Base-by-base conservation (phyloP, 2,797 vertebrate genomes). In the Malurus splendens region DNA sequence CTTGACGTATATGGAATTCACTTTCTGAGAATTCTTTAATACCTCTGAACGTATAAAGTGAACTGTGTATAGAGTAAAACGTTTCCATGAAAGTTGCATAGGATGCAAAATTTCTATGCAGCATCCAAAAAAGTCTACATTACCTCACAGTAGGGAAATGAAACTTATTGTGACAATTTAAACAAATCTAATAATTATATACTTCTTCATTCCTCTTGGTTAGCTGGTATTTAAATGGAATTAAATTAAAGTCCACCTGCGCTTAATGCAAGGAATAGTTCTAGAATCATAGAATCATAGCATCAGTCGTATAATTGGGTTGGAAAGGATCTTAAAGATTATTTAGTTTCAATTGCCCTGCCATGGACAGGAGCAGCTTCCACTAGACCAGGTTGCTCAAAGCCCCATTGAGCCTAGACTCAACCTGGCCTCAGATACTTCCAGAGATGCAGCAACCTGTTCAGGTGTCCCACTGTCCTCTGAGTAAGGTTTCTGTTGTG, bases 171-270 rank as follows among this genome's bases (percentile, higher is more conserved):
- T 77, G 82, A 56, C 30, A 86, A 82, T 87, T 86, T 86, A 70
- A 59, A 70, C 15, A 25, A 88, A 94, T 75, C 52, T 95, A 90
- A 92, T 89, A 76, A 92, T 93, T 84, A 62, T 57, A 67, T 83
- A 66, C 44, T 79, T 42, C 71, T 92, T 95, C 74, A 87, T 95
- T 96, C 59, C 47, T 91, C 84, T 82, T 84, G 60, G 44, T 94
- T 94, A 90, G 62, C 87, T 89, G 82, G n/a, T 80, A 92, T 91
- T 96, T 92, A 95, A 90, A 91, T 84, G 51, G 83, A 88, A 95
- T 95, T 94, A 86, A 94, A 93, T 94, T 51, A 90, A 90, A 90
- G 68, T 86, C 65, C 32, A 70, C 23, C 30, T 78, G 19, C 74
- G 33, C 41, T 90, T 70, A 93, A 62, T 91, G 39, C 55, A 86